A percentile compares a stretch with the other conserved stretches of the same genome.
Evolutionary conservation across 2,888 invertebrate genomes (phyloP).

Genomic region (Dryobotodes eremita): DNA sequence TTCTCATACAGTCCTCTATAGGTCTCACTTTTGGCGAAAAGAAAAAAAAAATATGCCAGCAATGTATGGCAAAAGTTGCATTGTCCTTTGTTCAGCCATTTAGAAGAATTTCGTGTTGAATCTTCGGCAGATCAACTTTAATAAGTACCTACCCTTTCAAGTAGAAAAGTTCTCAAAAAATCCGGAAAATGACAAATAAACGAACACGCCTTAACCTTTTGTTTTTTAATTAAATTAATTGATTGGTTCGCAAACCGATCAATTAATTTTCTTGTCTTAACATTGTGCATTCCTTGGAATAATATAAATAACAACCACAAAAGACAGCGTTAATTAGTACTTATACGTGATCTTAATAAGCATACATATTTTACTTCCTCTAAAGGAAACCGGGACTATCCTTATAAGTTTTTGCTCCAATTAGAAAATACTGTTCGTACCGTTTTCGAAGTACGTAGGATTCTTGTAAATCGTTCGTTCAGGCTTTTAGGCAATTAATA

Average conservation of each 20-base stretch:
- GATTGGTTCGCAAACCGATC: not conserved
- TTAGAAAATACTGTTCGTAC: conserved; percentile 76
- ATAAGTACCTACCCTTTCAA: not conserved
- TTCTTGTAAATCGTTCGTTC: conserved; percentile 68
- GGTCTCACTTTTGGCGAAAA: too few species aligned
- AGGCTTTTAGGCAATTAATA: conserved; percentile 62
- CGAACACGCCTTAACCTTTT: too few species aligned
- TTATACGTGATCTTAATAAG: conserved; percentile 73
- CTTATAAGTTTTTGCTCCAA: conserved; percentile 77
- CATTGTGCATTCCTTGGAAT: conserved; percentile 15
- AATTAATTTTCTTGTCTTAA: conserved; percentile 29
- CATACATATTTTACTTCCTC: conserved; percentile 69
- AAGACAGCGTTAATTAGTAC: conserved; percentile 78
- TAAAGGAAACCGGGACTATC: conserved; percentile 69
- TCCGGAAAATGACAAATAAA: not conserved
- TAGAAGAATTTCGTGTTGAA: not conserved
- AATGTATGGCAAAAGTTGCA: too few species aligned
- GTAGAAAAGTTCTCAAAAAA: not conserved
- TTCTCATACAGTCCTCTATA: too few species aligned
- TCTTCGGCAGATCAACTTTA: not conserved
- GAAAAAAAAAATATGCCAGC: too few species aligned
- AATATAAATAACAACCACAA: conserved; percentile 61
- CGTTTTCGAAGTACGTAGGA: conserved; percentile 70
- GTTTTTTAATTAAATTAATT: too few species aligned
- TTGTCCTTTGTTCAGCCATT: not conserved